phyloP scores from a whole-genome alignment of 2,113 vertebrate species.

The Dipodomys spectabilis region DNA sequence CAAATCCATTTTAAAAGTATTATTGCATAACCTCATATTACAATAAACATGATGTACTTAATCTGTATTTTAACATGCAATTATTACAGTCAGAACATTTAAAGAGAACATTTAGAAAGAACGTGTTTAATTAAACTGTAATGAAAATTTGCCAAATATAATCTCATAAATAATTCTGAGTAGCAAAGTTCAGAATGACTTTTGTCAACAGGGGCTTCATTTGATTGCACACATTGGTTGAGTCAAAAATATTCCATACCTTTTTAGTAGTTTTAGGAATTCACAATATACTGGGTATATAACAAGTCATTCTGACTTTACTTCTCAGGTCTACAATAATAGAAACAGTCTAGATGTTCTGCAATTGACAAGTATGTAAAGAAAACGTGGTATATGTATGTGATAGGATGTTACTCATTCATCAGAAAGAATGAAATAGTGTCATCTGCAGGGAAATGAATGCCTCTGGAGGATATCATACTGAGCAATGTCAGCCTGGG shows the following conservation, averaged over 20 bases:
- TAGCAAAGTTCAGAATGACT: constrained; percentile 13
- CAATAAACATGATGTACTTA: background rate
- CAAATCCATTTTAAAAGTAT: background rate
- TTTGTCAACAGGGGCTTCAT: constrained; percentile 55
- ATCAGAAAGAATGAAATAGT: too few relatives aligned
- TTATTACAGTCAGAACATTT: too few relatives aligned
- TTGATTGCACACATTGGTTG: constrained; percentile 24
- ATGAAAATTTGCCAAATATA: constrained; percentile 38
- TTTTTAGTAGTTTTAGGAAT: background rate
- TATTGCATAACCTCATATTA: background rate
- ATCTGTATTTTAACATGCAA: constrained; percentile 20
- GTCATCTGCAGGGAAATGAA: too few relatives aligned
- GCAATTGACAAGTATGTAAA: too few relatives aligned
- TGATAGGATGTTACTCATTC: too few relatives aligned
- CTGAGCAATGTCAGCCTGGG: too few relatives aligned
- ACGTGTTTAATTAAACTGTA: constrained; percentile 55
- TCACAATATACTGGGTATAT: background rate
- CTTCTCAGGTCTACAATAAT: background rate
- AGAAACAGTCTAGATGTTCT: too few relatives aligned
- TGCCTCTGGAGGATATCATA: too few relatives aligned
- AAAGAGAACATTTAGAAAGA: constrained; percentile 23
- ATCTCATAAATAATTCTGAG: constrained; percentile 66
- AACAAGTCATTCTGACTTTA: background rate
- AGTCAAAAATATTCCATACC: background rate
- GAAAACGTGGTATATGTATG: too few relatives aligned